Base-by-base conservation (phyloP, 2,797 vertebrate genomes). In the Hydrolagus colliei region DNA sequence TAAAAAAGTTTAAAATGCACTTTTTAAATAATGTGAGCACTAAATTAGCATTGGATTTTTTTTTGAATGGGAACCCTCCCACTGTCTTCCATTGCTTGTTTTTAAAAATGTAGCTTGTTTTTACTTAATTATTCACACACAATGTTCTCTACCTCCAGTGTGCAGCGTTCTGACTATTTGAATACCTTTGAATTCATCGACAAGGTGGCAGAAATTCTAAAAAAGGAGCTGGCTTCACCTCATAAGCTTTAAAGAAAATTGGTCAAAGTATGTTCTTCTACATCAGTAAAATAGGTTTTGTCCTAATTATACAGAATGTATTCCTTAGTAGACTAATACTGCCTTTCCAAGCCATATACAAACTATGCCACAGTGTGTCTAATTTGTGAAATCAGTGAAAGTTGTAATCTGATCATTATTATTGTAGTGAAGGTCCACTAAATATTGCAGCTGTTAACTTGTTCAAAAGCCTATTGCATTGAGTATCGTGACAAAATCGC, bases 171-270 rank as follows among this genome's bases (percentile, higher is more conserved):
- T 0, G 97, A 99, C 92, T 99, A 97, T 93, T 89, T 99, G 92
- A 98, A 95, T 92, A 99, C 98, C 16, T 99, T 99, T 87, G 96
- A 98, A 87, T 99, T 99, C 92, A 90, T 99, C 92, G 97, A 99
- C 91, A 99, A 99, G 93, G 93, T 99, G 88, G 96, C 95, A 32
- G 96, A 97, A 91, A 98, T 98, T 91, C 92, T 99, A 92, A 96
- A 97, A 91, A 85, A 74, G 68, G 99, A 98, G 90, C 89, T 98
- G 10, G 88, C 92, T 32, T 94, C 88, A 86, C 93, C 95, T 86
- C 94, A 96, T 79, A 98, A 96, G 89, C 93, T 97, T 89, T 98
- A 93, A 95, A 86, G 79, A 74, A n/a, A 0, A 4, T 11, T 32
- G 22, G 9, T 18, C 41, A 11, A 16, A 27, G 62, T 59, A 27